Evolutionary conservation across 2,113 vertebrate species (phyloP).

Genomic region (Pseudopodoces humilis): DNA sequence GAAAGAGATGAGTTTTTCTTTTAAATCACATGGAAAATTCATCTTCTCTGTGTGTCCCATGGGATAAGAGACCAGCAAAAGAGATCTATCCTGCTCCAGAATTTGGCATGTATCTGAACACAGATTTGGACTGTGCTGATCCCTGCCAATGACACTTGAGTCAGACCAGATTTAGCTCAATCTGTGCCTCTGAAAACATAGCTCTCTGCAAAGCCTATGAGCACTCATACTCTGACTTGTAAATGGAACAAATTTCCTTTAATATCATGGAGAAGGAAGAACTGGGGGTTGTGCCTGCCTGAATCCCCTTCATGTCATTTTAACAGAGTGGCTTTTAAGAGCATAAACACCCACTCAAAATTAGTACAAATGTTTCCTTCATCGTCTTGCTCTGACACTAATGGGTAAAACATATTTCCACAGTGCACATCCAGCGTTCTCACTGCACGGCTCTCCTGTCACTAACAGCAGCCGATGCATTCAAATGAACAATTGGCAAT

Average conservation of each 20-base stretch:
- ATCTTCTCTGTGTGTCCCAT: not conserved
- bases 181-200: not conserved
- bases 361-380: conserved; percentile 57
- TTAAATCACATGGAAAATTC: conserved; percentile 15
- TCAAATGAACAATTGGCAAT: conserved; percentile 55
- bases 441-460: not conserved
- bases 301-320: not conserved
- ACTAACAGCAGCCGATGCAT: not conserved
- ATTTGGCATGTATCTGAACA: not conserved
- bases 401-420: conserved; percentile 62
- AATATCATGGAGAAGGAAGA: not conserved
- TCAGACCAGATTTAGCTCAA: not conserved
- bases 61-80: not conserved
- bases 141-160: conserved; percentile 15
- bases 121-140: not conserved
- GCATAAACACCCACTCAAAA: conserved; percentile 44
- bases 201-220: not conserved
- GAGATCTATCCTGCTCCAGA: not conserved
- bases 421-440: conserved; percentile 18
- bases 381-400: conserved; percentile 21
- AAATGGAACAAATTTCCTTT: conserved; percentile 32
- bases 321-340: conserved; percentile 30
- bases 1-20: not conserved
- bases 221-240: not conserved
- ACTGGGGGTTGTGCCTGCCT: not conserved